Evolutionary conservation across 2,888 invertebrate genomes (phyloP), one percentile per base, ranked within the genome.

Genomic region (Hirtodrosophila cameraria): DNA sequence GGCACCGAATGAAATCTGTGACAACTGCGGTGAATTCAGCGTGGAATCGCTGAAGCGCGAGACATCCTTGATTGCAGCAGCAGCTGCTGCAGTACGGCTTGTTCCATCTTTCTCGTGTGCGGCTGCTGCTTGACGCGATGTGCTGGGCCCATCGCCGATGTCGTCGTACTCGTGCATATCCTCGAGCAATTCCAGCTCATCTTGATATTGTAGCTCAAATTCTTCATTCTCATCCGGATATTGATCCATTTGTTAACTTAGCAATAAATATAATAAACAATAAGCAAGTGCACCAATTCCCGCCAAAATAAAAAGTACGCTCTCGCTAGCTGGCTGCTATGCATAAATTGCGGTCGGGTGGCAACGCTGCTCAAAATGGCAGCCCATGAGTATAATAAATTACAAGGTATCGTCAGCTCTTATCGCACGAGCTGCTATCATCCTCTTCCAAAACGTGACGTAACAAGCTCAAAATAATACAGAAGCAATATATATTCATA

Each of bases 161-260:
- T 55, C 75, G 43, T 75, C 67, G 9, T 59, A 71, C 41, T 77
- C 76, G 4, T 70, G 59, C 36, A 82, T 55, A 8, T 94, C 93
- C 31, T 92, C 91, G 27, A 94, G 84, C 88, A 94, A 89, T 76
- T 94, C 94, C 68, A 94, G 84, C 77, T 95, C 95, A 87, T 95
- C 94, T 30, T 93, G 93, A 76, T 95, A 94, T 92, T 93, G 93
- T 45, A 94, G 91, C 87, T 95, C 95, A 80, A 94, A 95, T 90
- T 93, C 94, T 71, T 94, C 94, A 71, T 94, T 93, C 54, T 90
- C 90, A 53, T 91, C 91, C 1, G 91, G 91, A 81, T 89, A 91
- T 66, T 91, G 89, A 69, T 89, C 87, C 86, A 83, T 83, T 54
- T 45, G 27, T 30, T 9, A 9, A 41, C 15, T n/a, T 20, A 13